Evolutionary conservation across 2,113 vertebrate genomes (phyloP).

Genomic region (Oncorhynchus kisutch): DNA sequence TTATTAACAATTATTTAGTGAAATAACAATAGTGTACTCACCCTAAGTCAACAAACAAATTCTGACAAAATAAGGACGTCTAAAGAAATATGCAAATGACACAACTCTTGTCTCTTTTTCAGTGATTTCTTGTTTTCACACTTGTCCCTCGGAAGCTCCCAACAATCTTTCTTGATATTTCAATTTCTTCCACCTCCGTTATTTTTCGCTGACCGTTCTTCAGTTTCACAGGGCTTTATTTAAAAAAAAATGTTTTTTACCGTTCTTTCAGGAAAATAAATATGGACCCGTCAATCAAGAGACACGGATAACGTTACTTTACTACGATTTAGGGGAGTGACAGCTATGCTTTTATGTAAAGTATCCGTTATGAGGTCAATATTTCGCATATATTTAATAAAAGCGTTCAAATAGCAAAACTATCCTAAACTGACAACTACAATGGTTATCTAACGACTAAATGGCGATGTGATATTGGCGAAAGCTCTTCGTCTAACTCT

Average conservation of each 20-base stretch:
- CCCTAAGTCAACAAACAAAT: conserved; percentile 43
- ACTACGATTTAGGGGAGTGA: conserved; percentile 18
- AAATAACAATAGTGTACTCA: conserved; percentile 35
- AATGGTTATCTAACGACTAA: background rate
- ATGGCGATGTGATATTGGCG: too few species aligned
- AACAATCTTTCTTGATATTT: conserved; percentile 29
- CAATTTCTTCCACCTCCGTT: conserved; percentile 35
- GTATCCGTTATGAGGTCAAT: background rate
- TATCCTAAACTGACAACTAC: background rate
- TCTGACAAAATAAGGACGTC: conserved; percentile 28
- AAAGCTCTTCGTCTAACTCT: background rate
- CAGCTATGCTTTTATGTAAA: background rate
- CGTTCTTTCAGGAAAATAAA: conserved; percentile 54
- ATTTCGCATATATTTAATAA: background rate
- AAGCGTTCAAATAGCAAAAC: background rate
- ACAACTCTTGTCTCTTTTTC: conserved; percentile 25
- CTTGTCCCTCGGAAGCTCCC: conserved; percentile 31
- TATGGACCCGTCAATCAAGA: conserved; percentile 71
- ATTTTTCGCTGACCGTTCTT: conserved; percentile 31
- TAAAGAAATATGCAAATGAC: conserved; percentile 17
- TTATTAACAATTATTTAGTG: too few species aligned
- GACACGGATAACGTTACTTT: conserved; percentile 4
- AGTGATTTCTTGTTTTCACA: conserved; percentile 16
- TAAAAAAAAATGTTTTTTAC: conserved; percentile 33
- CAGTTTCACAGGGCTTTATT: too few species aligned